phyloP scores from a whole-genome alignment of 1,140 invertebrate genomes.

The Euglossa dilemma region DNA sequence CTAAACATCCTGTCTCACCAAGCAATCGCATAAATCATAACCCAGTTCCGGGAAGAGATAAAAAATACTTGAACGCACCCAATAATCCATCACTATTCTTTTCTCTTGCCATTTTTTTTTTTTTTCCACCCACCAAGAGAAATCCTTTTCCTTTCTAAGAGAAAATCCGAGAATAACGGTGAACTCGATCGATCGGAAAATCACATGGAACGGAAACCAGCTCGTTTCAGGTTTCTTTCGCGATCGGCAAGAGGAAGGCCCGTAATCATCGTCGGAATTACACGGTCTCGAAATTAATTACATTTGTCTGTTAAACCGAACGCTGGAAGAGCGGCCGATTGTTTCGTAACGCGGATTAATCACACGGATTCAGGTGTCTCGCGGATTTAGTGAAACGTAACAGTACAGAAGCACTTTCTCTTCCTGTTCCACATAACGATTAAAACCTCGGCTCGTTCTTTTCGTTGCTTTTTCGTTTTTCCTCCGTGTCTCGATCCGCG shows the following conservation, averaged over 20 bases:
- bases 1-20: too few species aligned
- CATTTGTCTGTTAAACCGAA: background rate
- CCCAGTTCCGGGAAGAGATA: too few species aligned
- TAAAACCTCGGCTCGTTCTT: background rate
- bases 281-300: background rate
- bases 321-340: background rate
- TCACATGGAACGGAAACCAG: background rate
- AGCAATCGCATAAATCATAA: too few species aligned
- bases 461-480: background rate
- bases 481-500: background rate
- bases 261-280: background rate
- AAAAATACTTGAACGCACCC: too few species aligned
- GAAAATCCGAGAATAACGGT: background rate
- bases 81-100: too few species aligned
- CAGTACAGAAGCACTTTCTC: constrained; percentile 33
- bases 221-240: background rate
- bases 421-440: constrained; percentile 38
- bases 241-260: background rate
- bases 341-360: constrained; percentile 21
- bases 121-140: too few species aligned
- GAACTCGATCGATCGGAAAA: background rate
- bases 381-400: constrained; percentile 32
- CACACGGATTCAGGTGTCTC: background rate
- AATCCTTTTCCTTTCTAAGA: background rate
- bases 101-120: too few species aligned